phyloP scores from a whole-genome alignment of 2,113 vertebrate genomes.

The Hemiscyllium ocellatum region DNA sequence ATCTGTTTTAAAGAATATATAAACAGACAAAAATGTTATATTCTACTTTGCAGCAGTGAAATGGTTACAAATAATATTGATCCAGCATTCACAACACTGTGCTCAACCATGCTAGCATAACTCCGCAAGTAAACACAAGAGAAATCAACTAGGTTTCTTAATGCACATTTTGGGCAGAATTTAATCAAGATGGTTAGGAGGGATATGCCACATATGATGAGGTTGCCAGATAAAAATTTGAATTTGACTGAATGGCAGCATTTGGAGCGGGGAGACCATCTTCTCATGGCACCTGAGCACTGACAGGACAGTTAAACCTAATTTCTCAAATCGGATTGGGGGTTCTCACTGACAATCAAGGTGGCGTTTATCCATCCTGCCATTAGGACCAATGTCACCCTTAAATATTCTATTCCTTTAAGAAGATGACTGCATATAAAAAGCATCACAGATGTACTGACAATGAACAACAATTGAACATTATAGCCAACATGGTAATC shows the following conservation, averaged over 20 bases:
- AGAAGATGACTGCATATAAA: neutral
- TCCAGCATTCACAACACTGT: neutral
- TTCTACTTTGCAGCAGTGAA: neutral
- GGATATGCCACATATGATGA: neutral
- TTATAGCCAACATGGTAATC: neutral
- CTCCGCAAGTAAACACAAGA: neutral
- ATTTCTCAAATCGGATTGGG: too few species aligned
- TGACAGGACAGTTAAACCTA: too few species aligned
- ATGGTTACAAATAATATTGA: neutral
- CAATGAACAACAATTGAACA: neutral
- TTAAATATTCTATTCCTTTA: too few species aligned
- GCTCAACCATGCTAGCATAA: neutral
- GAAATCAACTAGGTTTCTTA: neutral
- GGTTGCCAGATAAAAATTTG: neutral
- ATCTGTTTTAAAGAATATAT: constrained; percentile 60
- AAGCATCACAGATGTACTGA: neutral
- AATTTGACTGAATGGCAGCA: too few species aligned
- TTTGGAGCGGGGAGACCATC: too few species aligned
- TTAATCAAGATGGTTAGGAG: neutral
- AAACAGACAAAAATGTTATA: neutral
- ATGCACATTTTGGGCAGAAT: neutral
- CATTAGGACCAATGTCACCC: too few species aligned
- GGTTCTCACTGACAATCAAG: too few species aligned
- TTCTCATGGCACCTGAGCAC: too few species aligned
- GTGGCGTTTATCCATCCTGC: too few species aligned